Evolutionary conservation across 2,888 invertebrate species (phyloP), one percentile per base, ranked within the genome.

Genomic region (Stenotaenia linearis): DNA sequence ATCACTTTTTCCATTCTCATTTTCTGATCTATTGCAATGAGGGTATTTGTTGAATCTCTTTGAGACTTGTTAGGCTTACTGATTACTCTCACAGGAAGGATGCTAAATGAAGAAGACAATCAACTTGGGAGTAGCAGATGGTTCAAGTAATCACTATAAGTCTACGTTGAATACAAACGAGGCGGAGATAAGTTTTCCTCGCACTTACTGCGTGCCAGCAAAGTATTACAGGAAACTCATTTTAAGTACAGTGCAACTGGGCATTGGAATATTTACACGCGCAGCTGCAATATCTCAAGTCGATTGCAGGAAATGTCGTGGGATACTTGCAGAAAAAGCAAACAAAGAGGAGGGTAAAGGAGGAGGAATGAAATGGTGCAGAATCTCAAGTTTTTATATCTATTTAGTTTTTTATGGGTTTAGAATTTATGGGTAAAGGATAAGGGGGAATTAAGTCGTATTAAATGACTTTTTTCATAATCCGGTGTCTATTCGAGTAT

Each of bases 21-120:
- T 28, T 28, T 69, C 69, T 28, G 69, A 69, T 69, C 69, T 28
- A 69, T 69, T 69, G 28, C 69, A 69, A 28, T 69, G 25, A 69
- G 25, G 28, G 25, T 69, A 28, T 69, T 69, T 69, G 69, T 69
- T n/a, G 69, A 69, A 50, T 50, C 50, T 50, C 69, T 69, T 28
- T 28, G 69, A 69, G 69, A 69, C 69, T 28, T 69, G 28, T 69
- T 69, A 69, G 69, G 69, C 69, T 69, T 28, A 69, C 69, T 69
- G 69, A 69, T 69, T 28, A 69, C 69, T 69, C 69, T 69, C 69
- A 69, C 10, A 69, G 25, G 69, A 69, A 69, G 69, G 28, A 28
- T 69, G 69, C 69, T 69, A 69, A 69, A 69, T 28, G 69, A 69
- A 69, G 69, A 69, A 69, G 69, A 69, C 69, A 69, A 69, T 69